Base-by-base conservation (phyloP, 2,888 invertebrate species). In the Campoletis raptor region DNA sequence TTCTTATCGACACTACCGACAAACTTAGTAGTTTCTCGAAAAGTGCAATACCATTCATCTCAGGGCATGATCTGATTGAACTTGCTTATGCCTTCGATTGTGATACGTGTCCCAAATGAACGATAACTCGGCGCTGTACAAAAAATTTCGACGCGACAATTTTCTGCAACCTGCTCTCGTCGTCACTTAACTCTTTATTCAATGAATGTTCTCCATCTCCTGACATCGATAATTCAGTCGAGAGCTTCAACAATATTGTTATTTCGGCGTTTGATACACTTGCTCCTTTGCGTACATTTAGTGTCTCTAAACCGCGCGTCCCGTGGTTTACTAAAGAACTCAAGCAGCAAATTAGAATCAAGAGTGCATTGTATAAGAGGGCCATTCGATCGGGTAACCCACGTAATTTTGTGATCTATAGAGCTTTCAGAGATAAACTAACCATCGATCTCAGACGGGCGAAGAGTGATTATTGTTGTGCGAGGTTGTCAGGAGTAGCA, bases 61-160 rank as follows among this genome's bases (percentile, higher is more conserved):
- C 73, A 0, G 82, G 85, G 0, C 82, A 85, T 4, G 85, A 85
- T 37, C 7, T 84, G 0, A 21, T 83, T 0, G 42, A 70, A 10
- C 12, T 83, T 1, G n/a, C n/a, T 0, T 79, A 54, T 10, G 3
- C 12, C 6, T 73, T 64, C 3, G 67, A n/a, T 5, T 15, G 15
- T 6, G 1, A n/a, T 30, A 9, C 30, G 4, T 3, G 1, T n/a
- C 0, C 10, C 4, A 7, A 18, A 2, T 36, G 70, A 0, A 5
- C 45, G n/a, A 4, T 45, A 72, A 70, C 18, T 2, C 24, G 45
- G 21, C 70, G 80, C 1, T n/a, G 8, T 64, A 5, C 72, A 1
- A 40, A 37, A 1, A 9, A 30, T 3, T 80, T 80, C 2, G 36
- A 36, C 2, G 61, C 21, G 8, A 18, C n/a, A n/a, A 9, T n/a